A percentile compares a stretch with the other conserved stretches of the same genome.
Conservation (phyloP, 2,888 invertebrate species). For the Shargacucullia verbasci region DNA sequence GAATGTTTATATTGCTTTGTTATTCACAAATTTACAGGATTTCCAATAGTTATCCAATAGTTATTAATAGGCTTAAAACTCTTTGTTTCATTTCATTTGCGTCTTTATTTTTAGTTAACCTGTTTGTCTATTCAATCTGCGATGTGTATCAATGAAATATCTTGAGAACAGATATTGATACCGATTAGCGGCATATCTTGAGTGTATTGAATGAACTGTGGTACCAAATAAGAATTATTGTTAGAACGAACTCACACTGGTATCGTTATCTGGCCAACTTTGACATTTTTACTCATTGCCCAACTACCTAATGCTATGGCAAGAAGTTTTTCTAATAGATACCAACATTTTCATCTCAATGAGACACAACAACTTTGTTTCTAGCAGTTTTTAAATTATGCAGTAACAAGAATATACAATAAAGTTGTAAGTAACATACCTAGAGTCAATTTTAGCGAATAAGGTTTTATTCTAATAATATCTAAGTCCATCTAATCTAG, state of each 20-base stretch:
- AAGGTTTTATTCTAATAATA: neutral
- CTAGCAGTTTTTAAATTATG: neutral
- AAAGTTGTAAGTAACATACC: neutral
- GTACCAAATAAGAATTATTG: slow-evolving; percentile 40
- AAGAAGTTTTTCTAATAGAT: neutral
- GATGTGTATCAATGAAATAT: slow-evolving; percentile 51
- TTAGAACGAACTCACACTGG: slow-evolving; percentile 25
- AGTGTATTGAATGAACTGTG: slow-evolving; percentile 46
- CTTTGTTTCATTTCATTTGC: slow-evolving; percentile 23
- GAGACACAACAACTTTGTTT: neutral
- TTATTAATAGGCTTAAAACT: slow-evolving; percentile 7
- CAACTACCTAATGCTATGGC: slow-evolving; percentile 9
- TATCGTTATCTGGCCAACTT: slow-evolving; percentile 53
- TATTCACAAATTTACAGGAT: slow-evolving; percentile 29
- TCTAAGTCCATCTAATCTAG: neutral
- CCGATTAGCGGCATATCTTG: slow-evolving; percentile 42
- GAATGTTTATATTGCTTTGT: slow-evolving; percentile 49
- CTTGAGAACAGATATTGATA: slow-evolving; percentile 43
- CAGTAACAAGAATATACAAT: slow-evolving; percentile 1
- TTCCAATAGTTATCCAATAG: slow-evolving; percentile 17
- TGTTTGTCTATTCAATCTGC: slow-evolving; percentile 46
- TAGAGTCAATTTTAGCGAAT: neutral
- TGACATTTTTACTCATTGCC: slow-evolving; percentile 53
- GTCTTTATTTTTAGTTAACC: slow-evolving; percentile 10
- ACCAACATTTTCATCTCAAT: neutral